Evolutionary conservation across 2,797 vertebrate genomes (phyloP).

Genomic region (Xerus rutilus): DNA sequence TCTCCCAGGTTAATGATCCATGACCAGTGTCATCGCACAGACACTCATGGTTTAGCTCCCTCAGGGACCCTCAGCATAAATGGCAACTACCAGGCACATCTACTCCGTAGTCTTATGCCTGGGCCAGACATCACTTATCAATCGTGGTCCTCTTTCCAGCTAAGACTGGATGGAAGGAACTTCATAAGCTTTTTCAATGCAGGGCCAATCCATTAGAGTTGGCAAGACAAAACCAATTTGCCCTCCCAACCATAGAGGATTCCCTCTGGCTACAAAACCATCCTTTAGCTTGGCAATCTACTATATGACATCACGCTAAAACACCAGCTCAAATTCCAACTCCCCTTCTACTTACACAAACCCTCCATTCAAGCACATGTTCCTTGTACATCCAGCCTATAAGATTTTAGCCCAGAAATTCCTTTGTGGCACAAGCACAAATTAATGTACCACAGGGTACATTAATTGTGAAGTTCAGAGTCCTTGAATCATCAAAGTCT

Average conservation of each 20-base stretch:
- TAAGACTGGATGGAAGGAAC: background rate
- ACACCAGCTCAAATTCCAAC: background rate
- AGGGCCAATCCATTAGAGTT: background rate
- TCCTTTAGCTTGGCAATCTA: background rate
- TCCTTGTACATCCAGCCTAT: background rate
- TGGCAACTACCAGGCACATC: background rate
- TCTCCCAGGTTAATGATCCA: background rate
- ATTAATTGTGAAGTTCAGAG: background rate
- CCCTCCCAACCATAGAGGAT: background rate
- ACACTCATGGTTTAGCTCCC: background rate
- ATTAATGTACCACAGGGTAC: background rate
- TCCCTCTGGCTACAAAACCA: background rate
- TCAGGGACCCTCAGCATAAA: background rate
- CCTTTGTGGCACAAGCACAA: background rate
- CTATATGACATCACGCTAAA: background rate
- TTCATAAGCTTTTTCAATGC: background rate
- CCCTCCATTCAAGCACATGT: background rate
- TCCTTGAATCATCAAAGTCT: background rate
- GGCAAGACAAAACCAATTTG: background rate
- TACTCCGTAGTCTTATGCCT: background rate
- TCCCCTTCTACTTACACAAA: background rate
- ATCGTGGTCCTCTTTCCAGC: background rate
- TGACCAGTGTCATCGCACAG: background rate
- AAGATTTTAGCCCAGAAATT: background rate
- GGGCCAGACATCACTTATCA: slow-evolving; percentile 50